phyloP scores from a whole-genome alignment of 2,113 vertebrate species.

The Cardinalis cardinalis region DNA sequence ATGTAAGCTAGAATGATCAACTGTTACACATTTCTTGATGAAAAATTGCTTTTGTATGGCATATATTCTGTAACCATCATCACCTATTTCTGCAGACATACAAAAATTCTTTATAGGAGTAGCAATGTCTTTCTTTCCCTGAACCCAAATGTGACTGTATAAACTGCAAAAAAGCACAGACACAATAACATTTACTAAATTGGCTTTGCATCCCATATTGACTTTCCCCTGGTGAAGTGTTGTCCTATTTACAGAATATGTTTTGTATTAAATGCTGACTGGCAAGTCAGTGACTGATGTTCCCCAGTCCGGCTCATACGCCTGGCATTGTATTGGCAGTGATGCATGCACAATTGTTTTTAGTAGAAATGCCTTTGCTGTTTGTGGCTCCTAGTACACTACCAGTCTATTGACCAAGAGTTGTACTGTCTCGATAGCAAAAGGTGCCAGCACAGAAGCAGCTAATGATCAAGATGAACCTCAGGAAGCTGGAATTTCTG shows the following conservation, averaged over 20 bases:
- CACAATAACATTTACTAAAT: neutral
- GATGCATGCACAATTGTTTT: neutral
- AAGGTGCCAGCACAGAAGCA: constrained; percentile 33
- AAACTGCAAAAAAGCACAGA: neutral
- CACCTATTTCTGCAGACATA: neutral
- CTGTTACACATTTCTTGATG: neutral
- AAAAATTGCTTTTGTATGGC: neutral
- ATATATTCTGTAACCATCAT: neutral
- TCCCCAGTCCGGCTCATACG: neutral
- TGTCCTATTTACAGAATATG: neutral
- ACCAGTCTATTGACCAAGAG: neutral
- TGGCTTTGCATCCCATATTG: neutral
- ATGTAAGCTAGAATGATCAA: neutral
- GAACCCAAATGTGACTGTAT: neutral
- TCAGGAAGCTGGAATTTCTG: constrained; percentile 42
- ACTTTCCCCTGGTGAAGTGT: neutral
- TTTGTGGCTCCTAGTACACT: neutral
- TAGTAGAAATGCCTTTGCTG: neutral
- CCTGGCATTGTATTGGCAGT: neutral
- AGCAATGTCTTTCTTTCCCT: neutral
- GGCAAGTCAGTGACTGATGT: neutral
- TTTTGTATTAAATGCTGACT: neutral
- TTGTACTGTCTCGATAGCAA: constrained; percentile 50
- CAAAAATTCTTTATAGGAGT: neutral
- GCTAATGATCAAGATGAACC: constrained; percentile 18